Percentiles rank a stretch among this genome's conserved stretches.
Conservation (phyloP, 64 coral and sea anemone genomes). For the Stylophora pistillata region DNA sequence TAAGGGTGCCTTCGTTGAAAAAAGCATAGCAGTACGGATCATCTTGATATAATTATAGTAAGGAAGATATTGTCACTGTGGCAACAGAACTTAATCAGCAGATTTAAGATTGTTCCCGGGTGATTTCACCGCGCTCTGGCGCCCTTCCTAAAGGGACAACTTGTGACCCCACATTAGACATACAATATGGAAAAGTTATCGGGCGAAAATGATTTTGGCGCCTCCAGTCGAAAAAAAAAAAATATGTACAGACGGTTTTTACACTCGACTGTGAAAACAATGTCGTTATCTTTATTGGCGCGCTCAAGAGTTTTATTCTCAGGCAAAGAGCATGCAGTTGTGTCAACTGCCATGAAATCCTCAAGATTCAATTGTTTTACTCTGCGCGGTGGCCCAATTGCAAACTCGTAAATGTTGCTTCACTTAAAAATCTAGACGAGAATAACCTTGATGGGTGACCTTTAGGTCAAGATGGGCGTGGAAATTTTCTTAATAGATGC, state of each 20-base stretch:
- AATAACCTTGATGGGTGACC: background rate
- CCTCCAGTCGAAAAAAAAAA: background rate
- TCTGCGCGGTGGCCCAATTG: background rate
- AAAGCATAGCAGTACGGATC: no score
- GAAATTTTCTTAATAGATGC: conserved; percentile 21
- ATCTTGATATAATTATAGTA: no score
- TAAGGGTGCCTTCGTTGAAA: no score
- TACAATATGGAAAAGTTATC: background rate
- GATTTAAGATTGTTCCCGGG: no score
- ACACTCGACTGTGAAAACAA: background rate
- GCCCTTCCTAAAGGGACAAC: background rate
- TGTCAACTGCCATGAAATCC: background rate
- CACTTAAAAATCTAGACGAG: background rate
- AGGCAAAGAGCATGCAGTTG: background rate
- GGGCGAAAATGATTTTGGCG: background rate
- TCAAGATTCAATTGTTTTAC: background rate
- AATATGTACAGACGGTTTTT: background rate
- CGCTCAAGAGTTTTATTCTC: background rate
- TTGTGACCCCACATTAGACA: background rate
- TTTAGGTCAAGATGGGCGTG: background rate
- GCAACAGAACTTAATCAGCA: no score
- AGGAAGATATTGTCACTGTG: no score
- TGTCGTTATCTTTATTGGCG: conserved; percentile 3
- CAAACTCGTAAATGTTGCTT: background rate
- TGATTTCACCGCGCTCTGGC: no score